These are phyloP conservation scores for Homarus gammarus DNA, from an alignment of 2,888 invertebrate genomes.

Conservation along the genomic window DNA sequence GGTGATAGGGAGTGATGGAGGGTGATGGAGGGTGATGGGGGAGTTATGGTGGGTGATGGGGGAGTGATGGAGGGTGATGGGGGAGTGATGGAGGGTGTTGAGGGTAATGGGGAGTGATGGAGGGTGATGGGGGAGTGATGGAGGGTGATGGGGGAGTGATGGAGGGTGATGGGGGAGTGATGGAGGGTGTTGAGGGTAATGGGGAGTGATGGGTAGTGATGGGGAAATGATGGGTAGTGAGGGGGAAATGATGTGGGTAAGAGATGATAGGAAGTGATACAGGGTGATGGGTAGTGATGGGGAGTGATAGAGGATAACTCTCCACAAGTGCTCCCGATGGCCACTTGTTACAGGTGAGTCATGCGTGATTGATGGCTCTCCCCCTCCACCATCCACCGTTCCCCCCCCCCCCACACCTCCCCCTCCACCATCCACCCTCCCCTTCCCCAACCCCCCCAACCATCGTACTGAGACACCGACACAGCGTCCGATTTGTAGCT, in stretches of 20 bases:
- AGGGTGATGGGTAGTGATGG: not conserved
- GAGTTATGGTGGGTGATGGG: not conserved
- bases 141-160: not conserved
- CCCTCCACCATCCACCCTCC: not conserved
- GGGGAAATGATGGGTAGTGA: not conserved
- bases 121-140: not conserved
- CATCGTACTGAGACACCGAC: too few relatives aligned
- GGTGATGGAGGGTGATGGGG: not conserved
- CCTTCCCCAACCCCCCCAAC: not conserved
- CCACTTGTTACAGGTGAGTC: not conserved
- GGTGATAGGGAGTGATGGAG: not conserved
- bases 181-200: not conserved
- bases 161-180: not conserved
- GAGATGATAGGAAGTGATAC: too few relatives aligned
- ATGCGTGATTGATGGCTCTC: not conserved
- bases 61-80: not conserved
- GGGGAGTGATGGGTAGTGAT: not conserved
- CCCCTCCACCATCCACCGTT: not conserved
- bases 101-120: not conserved
- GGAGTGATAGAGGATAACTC: not conserved
- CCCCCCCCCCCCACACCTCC: not conserved
- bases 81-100: not conserved
- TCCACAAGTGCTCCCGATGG: not conserved
- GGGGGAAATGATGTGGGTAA: not conserved
- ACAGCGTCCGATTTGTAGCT: too few relatives aligned